Percentiles rank a stretch among this genome's conserved stretches.
These are phyloP conservation scores for Callosobruchus maculatus DNA, from an alignment of 2,888 invertebrate genomes.

Conservation along the genomic window DNA sequence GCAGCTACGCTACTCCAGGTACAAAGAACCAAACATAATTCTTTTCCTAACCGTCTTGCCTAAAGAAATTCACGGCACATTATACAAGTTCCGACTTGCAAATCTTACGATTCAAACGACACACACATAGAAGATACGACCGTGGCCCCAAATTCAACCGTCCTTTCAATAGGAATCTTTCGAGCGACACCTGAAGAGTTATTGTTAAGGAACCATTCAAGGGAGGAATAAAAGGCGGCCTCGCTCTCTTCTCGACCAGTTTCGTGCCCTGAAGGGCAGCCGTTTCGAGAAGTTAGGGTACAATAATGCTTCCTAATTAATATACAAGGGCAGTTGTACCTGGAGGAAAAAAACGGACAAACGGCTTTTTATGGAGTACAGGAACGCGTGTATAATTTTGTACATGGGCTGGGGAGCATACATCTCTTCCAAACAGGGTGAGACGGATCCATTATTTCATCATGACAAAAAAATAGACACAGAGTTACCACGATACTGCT, in stretches of 20 bases:
- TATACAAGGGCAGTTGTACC: not conserved
- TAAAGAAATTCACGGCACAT: not conserved
- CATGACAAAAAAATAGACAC: no score
- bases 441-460: no score
- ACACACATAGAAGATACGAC: not conserved
- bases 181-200: conserved; percentile 6
- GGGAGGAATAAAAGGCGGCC: not conserved
- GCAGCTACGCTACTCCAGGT: not conserved
- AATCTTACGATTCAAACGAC: not conserved
- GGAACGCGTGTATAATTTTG: not conserved
- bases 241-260: not conserved
- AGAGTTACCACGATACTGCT: no score
- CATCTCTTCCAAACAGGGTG: not conserved
- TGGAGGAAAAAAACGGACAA: not conserved
- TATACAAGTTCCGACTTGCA: not conserved
- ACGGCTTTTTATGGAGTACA: not conserved
- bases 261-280: not conserved
- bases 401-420: not conserved
- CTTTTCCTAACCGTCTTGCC: not conserved
- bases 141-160: conserved; percentile 1
- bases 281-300: not conserved
- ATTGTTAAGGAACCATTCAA: conserved; percentile 1
- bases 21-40: not conserved
- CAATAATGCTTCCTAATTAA: not conserved
- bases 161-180: conserved; percentile 2